Evolutionary conservation across 2,888 invertebrate genomes (phyloP).

Genomic region (Drosophila maculinotata): DNA sequence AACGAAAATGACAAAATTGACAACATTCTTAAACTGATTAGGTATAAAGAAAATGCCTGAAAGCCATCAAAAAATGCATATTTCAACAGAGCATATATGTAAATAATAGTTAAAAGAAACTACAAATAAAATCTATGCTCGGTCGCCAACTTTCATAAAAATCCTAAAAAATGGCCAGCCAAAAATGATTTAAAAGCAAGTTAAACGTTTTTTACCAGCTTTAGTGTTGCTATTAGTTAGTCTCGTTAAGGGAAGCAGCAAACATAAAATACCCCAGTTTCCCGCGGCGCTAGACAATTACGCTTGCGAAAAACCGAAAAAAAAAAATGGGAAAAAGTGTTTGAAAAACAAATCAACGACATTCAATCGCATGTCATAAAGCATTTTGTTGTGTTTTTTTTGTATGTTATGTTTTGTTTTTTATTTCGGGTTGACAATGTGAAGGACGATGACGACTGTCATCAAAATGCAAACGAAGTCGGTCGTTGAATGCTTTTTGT

Average conservation of each 20-base stretch:
- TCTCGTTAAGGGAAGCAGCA: constrained; percentile 5
- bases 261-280: constrained; percentile 20
- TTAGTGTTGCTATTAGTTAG: not conserved
- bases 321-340: constrained; percentile 25
- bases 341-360: constrained; percentile 68
- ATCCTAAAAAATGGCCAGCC: not conserved
- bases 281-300: constrained; percentile 41
- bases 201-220: constrained; percentile 1
- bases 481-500: constrained; percentile 68
- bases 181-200: constrained; percentile 1
- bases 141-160: not conserved
- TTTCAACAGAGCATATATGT: too few species aligned
- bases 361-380: constrained; percentile 79
- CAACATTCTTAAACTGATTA: too few species aligned
- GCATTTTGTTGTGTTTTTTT: constrained; percentile 54
- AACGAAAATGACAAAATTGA: too few species aligned
- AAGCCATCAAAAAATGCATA: too few species aligned
- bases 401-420: constrained; percentile 5
- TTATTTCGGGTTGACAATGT: constrained; percentile 29
- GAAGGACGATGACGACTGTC: constrained; percentile 66
- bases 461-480: constrained; percentile 80
- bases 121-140: not conserved
- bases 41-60: too few species aligned
- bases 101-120: not conserved
- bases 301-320: constrained; percentile 1